Conservation (phyloP, 2,888 invertebrate species). For the Heliconius ethilla region DNA sequence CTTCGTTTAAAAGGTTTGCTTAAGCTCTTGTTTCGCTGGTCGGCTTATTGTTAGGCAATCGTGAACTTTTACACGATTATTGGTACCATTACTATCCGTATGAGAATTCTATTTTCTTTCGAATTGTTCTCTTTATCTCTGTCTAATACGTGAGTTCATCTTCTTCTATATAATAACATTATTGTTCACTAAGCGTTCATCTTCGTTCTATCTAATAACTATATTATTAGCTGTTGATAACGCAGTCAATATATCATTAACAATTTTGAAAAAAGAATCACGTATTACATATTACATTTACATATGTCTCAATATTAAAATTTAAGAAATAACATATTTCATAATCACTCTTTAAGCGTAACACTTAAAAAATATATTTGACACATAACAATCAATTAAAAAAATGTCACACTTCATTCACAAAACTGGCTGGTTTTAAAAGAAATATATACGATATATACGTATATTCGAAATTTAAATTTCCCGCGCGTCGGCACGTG, state of each 20-base stretch:
- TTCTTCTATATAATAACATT: constrained; percentile 70
- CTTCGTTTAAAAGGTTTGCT: constrained; percentile 60
- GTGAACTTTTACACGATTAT: constrained; percentile 81
- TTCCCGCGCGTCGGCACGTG: constrained; percentile 66
- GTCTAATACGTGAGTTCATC: constrained; percentile 55
- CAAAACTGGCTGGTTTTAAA: constrained; percentile 39
- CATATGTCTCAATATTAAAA: constrained; percentile 1
- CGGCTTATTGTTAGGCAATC: constrained; percentile 74
- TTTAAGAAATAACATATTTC: not conserved
- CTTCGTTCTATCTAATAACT: constrained; percentile 63
- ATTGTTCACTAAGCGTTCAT: constrained; percentile 72
- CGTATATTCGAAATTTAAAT: constrained; percentile 53
- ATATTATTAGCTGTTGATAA: constrained; percentile 51
- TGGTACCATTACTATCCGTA: constrained; percentile 77
- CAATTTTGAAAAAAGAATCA: constrained; percentile 1
- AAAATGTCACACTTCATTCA: constrained; percentile 29
- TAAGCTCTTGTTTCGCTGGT: constrained; percentile 58
- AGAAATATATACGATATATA: constrained; percentile 18
- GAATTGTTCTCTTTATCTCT: constrained; percentile 62
- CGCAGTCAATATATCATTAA: constrained; percentile 7
- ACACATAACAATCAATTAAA: constrained; percentile 16
- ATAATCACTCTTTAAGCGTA: not conserved
- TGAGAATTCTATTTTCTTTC: constrained; percentile 81
- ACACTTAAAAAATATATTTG: constrained; percentile 13
- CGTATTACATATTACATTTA: not conserved